phyloP scores from a whole-genome alignment of 1,140 invertebrate species.

The Drosophila eugracilis region DNA sequence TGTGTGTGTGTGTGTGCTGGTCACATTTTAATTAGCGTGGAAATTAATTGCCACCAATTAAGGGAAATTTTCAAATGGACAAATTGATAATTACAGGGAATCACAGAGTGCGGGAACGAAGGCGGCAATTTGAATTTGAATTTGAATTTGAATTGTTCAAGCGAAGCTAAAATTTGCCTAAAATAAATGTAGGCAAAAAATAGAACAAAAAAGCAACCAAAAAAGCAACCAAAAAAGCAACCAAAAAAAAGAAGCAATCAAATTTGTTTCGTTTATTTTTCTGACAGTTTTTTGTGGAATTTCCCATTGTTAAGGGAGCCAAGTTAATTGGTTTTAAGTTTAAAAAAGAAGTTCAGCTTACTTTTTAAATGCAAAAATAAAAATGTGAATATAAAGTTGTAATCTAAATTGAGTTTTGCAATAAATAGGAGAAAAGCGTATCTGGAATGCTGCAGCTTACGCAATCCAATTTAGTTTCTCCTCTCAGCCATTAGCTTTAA shows the following conservation, averaged over 20 bases:
- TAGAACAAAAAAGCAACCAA: background rate
- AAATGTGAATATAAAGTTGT: too few relatives aligned
- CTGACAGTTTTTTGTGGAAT: too few relatives aligned
- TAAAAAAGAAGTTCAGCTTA: too few relatives aligned
- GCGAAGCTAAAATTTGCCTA: slow-evolving; percentile 16
- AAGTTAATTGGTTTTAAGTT: too few relatives aligned
- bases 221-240: background rate
- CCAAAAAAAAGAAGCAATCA: too few relatives aligned
- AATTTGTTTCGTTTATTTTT: too few relatives aligned
- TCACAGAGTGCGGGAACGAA: slow-evolving; percentile 2
- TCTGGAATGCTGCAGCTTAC: too few relatives aligned
- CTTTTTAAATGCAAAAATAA: too few relatives aligned
- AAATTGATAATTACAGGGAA: slow-evolving; percentile 57
- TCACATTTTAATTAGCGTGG: slow-evolving; percentile 59
- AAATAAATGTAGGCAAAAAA: slow-evolving; percentile 10
- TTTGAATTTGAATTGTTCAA: slow-evolving; percentile 23
- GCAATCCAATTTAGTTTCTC: slow-evolving; percentile 1
- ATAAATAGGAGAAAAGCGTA: too few relatives aligned
- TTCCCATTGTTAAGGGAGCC: too few relatives aligned
- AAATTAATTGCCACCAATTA: slow-evolving; percentile 65
- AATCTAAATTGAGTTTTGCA: too few relatives aligned
- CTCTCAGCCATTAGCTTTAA: slow-evolving; percentile 19
- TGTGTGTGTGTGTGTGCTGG: slow-evolving; percentile 24
- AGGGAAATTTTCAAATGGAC: slow-evolving; percentile 51
- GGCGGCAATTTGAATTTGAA: slow-evolving; percentile 15